Base-by-base conservation (phyloP, 2,113 vertebrate genomes). In the Poecile atricapillus region DNA sequence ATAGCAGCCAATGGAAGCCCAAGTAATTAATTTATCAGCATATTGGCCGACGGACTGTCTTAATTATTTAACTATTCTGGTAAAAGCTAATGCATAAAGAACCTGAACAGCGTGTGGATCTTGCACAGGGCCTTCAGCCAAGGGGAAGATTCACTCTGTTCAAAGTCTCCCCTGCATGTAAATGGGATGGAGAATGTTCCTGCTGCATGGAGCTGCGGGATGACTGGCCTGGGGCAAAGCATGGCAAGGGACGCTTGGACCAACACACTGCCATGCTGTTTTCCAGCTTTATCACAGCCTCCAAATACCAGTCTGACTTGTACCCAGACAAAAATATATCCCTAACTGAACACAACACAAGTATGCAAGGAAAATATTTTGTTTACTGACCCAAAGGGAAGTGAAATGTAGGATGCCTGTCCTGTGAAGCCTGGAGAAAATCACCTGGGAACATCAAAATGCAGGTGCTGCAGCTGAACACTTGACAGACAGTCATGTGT, bases 41-140 rank as follows among this genome's bases (percentile, higher is more conserved):
- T 13, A 87, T 25, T 81, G 86, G 92, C 76, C 80, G 93, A 53
- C 2, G 15, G 58, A 30, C 58, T 64, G 60, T 62, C 93, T 92
- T 84, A 65, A 89, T 96, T 95, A 96, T 94, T 95, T 90, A 95
- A 96, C 92, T 86, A 87, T 93, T 93, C 90, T 92, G 83, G 80
- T 95, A 96, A 96, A 96, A 95, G 83, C 80, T 94, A 84, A 95
- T 90, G 83, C 80, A 96, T 91, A 84, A 94, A 95, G 77, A 87
- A 89, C 76, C 41, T 60, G 53, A 90, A 56, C 50, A 75, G 68
- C 50, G 58, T 7, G 13, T 15, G 76, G 79, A 83, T 71, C 49
- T 89, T 53, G 73, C 28, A 47, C 41, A 78, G 69, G 88, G 88
- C 86, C 41, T 75, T 88, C 73, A 87, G 90, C 88, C 90, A 93